Evolutionary conservation across 1,140 invertebrate species (phyloP), one percentile per base, ranked within the genome.

Genomic region (Maniola jurtina): DNA sequence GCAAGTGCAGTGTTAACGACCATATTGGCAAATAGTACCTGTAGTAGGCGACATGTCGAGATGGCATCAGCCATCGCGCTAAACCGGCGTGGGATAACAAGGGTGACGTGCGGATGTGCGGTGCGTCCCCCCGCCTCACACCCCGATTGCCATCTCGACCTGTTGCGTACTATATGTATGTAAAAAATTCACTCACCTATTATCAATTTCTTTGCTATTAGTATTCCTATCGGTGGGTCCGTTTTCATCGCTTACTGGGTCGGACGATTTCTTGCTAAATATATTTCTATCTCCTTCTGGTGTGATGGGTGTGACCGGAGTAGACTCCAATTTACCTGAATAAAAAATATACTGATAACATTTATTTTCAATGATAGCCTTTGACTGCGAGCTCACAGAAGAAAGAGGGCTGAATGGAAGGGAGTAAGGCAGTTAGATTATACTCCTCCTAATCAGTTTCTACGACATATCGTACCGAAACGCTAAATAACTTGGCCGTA

Each of bases 301-400:
- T 5, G 52, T 40, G 1, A 69, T 35, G 0, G 42, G 42, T 9
- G 42, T 45, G 3, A 73, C 68, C 35, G 61, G 56, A 56, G 35
- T 40, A 10, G 72, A 54, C 25, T 80, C 76, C 45, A 80, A 38
- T 70, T 81, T 84, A 38, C 81, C 81, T 86, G 64, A 15, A 71
- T 65, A 34, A 59, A 25, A 9, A 13, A 56, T 62, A 7, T 63
- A 38, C 38, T 7, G 38, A 7, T 7, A 13, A 11, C n/a, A n/a
- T 25, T 52, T 52, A 25, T 52, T 52, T 45, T 52, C 15, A 4
- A 52, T 25, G 10, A 2, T 9, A 52, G 5, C 15, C 48, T 13
- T 14, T 48, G 38, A 40, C 2, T 40, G 38, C 14, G 10, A 48
- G 1, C 45, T 15, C 45, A 48, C n/a, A 48, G 45, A 15, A 5